phyloP scores from a whole-genome alignment of 2,888 invertebrate genomes.

The Thysanoteuthis rhombus region DNA sequence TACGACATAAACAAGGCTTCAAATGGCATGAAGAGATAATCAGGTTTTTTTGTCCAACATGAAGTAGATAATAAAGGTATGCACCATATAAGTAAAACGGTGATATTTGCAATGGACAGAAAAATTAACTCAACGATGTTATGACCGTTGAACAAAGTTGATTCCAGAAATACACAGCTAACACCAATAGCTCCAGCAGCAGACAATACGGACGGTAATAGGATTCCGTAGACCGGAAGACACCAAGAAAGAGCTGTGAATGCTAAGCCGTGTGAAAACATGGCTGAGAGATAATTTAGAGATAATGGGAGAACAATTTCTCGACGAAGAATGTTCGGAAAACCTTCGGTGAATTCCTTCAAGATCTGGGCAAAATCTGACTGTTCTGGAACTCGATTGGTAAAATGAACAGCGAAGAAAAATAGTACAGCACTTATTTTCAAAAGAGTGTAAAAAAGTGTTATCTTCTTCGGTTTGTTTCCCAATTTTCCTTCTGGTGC shows the following conservation, averaged over 20 bases:
- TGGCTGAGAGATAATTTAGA: constrained; percentile 35
- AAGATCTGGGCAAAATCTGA: neutral
- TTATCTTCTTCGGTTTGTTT: neutral
- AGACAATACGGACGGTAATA: constrained; percentile 38
- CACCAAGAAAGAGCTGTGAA: constrained; percentile 39
- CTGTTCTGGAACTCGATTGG: neutral
- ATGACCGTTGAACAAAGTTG: constrained; percentile 34
- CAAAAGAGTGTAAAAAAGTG: neutral
- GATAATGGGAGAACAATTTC: constrained; percentile 37
- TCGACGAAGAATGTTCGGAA: constrained; percentile 30
- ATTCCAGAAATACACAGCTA: constrained; percentile 33
- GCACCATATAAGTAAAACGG: neutral
- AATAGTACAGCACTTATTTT: neutral
- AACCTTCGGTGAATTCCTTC: neutral
- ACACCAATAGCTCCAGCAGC: constrained; percentile 37
- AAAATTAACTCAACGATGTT: neutral
- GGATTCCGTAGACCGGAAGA: constrained; percentile 39
- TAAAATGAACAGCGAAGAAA: neutral
- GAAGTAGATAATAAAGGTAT: neutral
- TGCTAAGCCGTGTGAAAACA: constrained; percentile 38
- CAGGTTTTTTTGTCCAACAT: constrained; percentile 33
- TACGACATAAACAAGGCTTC: constrained; percentile 40
- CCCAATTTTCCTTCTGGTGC: neutral
- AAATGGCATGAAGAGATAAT: constrained; percentile 36
- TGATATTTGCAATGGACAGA: neutral